Base-by-base conservation (phyloP, 2,888 invertebrate genomes). In the Mayetiola destructor region DNA sequence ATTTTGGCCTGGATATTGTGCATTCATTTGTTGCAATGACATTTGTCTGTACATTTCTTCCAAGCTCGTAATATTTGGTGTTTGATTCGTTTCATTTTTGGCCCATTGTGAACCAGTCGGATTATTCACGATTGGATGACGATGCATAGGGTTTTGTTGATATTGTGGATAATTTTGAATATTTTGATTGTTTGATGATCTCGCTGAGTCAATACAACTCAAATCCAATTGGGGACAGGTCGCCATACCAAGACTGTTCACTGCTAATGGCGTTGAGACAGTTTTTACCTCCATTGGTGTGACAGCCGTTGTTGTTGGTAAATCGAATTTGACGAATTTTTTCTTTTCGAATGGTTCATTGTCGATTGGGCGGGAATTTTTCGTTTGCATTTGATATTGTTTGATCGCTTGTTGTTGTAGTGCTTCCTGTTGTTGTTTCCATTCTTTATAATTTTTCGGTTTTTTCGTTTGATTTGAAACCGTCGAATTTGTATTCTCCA, bases 361-460 rank as follows among this genome's bases (percentile, higher is more conserved):
- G 14, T 27, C 27, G 48, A 6, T n/a, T 48, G 4, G 48, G n/a
- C n/a, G 14, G 1, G 3, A 48, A 14, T 27, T 48, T 48, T 27
- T n/a, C 9, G 4, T 10, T 14, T 2, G 21, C n/a, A n/a, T n/a
- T n/a, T n/a, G 23, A 2, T 21, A 4, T 42, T 21, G 23, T 42
- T 42, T 8, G n/a, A n/a, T n/a, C 12, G 6, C 21, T 3, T 23
- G 18, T 16, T 39, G 39, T 21, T n/a, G 21, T 10, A 6, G 39
- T 10, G 8, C 14, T 14, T 52, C 27, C 14, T 52, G 53, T 32
- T 53, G 53, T 8, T 53, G 53, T 53, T 20, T 29, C 53, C 53
- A 53, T 32, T 53, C 53, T 53, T 53, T 53, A 20, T 53, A 53
- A 32, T 30, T 53, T 30, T 32, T 32, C 2, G 53, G 48, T n/a